Conservation (phyloP, 2,113 vertebrate genomes). For the Dryoscopus gambensis region DNA sequence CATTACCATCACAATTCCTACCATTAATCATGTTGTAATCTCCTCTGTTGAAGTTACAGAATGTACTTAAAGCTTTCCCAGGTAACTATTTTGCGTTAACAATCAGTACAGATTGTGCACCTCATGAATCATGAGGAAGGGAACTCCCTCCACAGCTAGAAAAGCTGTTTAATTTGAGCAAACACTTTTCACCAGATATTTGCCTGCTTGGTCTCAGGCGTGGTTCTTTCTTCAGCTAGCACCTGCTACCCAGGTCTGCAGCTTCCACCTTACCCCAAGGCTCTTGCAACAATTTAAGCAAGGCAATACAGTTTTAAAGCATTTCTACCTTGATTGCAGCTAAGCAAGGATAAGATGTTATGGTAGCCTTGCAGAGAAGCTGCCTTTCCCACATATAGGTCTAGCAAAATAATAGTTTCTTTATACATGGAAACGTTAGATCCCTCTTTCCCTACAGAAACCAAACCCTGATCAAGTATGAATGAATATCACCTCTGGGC, state of each 20-base stretch:
- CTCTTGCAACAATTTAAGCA: background rate
- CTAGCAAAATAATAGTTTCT: background rate
- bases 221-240: background rate
- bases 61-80: background rate
- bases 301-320: background rate
- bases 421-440: background rate
- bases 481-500: background rate
- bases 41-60: background rate
- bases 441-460: background rate
- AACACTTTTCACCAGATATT: background rate
- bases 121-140: background rate
- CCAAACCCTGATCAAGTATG: background rate
- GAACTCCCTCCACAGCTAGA: background rate
- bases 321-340: background rate
- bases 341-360: background rate
- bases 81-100: background rate
- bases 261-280: background rate
- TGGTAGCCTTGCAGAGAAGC: background rate
- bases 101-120: background rate
- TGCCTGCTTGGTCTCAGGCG: background rate
- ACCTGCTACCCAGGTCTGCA: background rate
- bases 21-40: background rate
- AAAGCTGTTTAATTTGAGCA: background rate
- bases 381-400: background rate
- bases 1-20: background rate